Percentiles rank a stretch among this genome's conserved stretches.
Conservation (phyloP, 2,888 invertebrate species). For the Icerya purchasi region DNA sequence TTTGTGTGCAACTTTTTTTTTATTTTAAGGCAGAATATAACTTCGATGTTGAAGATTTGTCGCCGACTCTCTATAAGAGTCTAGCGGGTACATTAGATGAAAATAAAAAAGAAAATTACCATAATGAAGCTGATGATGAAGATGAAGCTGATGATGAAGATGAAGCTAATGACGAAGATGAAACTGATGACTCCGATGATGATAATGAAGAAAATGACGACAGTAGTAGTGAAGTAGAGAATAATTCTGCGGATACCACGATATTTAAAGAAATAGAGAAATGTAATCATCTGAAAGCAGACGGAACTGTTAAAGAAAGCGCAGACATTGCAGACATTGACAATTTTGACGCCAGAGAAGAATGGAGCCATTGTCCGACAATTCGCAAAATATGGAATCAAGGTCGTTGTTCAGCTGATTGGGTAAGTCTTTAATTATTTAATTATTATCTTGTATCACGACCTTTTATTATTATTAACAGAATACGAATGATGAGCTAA, state of each 20-base stretch:
- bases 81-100: background rate
- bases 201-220: background rate
- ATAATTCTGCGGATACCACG: too few species aligned
- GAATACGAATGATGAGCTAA: too few species aligned
- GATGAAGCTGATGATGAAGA: background rate
- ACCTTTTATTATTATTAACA: too few species aligned
- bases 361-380: constrained; percentile 57
- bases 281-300: background rate
- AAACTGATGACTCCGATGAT: background rate
- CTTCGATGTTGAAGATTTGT: constrained; percentile 3
- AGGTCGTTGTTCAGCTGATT: constrained; percentile 77
- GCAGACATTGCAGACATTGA: background rate
- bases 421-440: too few species aligned
- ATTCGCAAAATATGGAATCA: constrained; percentile 62
- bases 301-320: too few species aligned
- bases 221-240: background rate
- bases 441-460: too few species aligned
- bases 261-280: background rate
- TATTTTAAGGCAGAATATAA: constrained; percentile 7
- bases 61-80: background rate
- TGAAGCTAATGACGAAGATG: background rate
- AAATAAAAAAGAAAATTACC: background rate
- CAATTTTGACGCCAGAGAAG: constrained; percentile 41
- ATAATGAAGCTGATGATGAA: background rate
- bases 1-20: too few species aligned